These are phyloP conservation scores for Platichthys stellatus DNA, from an alignment of 2,113 vertebrate species.

Conservation along the genomic window DNA sequence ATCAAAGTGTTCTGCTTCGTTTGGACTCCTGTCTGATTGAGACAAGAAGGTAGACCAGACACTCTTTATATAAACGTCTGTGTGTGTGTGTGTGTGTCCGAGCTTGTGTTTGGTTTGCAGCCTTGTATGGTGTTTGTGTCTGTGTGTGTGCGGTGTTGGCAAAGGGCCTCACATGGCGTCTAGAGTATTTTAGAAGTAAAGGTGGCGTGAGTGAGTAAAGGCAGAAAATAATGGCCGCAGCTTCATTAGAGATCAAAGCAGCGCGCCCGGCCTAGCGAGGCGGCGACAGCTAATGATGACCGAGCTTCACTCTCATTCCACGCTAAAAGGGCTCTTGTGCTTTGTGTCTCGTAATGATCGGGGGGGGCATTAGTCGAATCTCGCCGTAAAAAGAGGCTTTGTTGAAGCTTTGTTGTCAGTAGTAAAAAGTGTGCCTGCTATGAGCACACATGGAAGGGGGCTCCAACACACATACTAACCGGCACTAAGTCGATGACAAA, in stretches of 20 bases:
- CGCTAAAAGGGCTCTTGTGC: slow-evolving; percentile 63
- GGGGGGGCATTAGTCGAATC: slow-evolving; percentile 57
- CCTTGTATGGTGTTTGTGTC: background rate
- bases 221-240: slow-evolving; percentile 66
- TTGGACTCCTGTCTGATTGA: slow-evolving; percentile 65
- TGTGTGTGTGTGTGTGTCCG: slow-evolving; percentile 33
- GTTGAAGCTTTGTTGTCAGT: slow-evolving; percentile 79
- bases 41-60: slow-evolving; percentile 73
- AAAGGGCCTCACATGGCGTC: slow-evolving; percentile 67
- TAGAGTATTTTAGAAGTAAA: slow-evolving; percentile 67
- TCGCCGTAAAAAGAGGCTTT: slow-evolving; percentile 73
- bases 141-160: slow-evolving; percentile 26
- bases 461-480: slow-evolving; percentile 66
- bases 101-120: slow-evolving; percentile 33
- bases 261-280: slow-evolving; percentile 22
- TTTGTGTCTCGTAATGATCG: slow-evolving; percentile 75
- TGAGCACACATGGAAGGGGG: slow-evolving; percentile 72
- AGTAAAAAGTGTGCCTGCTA: slow-evolving; percentile 79
- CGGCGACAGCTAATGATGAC: slow-evolving; percentile 75
- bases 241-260: slow-evolving; percentile 83
- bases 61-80: slow-evolving; percentile 12
- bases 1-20: slow-evolving; percentile 77
- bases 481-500: slow-evolving; percentile 65
- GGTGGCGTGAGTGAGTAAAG: slow-evolving; percentile 78
- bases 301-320: slow-evolving; percentile 67